Base-by-base conservation (phyloP, 2,113 vertebrate species). In the Polyodon spathula region DNA sequence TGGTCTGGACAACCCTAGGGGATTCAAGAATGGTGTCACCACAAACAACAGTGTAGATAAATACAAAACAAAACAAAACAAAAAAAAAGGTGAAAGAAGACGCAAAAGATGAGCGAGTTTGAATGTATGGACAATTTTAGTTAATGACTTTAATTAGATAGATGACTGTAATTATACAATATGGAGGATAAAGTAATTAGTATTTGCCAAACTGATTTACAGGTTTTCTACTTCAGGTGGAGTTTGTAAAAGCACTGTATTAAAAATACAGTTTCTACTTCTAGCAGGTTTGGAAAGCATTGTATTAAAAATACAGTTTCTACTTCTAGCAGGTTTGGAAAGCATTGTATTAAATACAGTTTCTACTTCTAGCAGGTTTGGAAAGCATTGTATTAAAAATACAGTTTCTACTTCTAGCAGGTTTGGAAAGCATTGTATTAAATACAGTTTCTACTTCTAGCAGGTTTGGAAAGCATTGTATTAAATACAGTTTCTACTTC, bases 111-210 rank as follows among this genome's bases (percentile, higher is more conserved):
- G 7, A 44, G 43, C 43, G 43, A 8, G 12, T 44, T 44, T 44
- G 43, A 44, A 44, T 12, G 2, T 44, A 12, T 44, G 7, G 7
- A 12, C 43, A 2, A 8, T 44, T 44, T 44, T 12, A 44, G 7
- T 44, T 44, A 65, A 55, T 60, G 57, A 46, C 16, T 48, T 63
- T 54, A 73, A 75, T 59, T 72, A 71, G 71, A 78, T 72, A 42
- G 71, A 80, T 78, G 75, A 67, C 62, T 41, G 68, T 71, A 66
- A 63, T 68, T 46, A 44, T 44, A 8, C 43, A 7, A 44, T 44
- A 44, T 44, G 7, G 68, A 61, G 59, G 42, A 70, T 65, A 63
- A 68, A 62, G 61, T 74, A 78, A 82, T 82, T 76, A 78, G 63
- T 38, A 16, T 10, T 52, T n/a, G 54, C 8, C 56, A 44, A 58